Base-by-base conservation (phyloP, 2,888 invertebrate species). In the Tetanocera ferruginea region DNA sequence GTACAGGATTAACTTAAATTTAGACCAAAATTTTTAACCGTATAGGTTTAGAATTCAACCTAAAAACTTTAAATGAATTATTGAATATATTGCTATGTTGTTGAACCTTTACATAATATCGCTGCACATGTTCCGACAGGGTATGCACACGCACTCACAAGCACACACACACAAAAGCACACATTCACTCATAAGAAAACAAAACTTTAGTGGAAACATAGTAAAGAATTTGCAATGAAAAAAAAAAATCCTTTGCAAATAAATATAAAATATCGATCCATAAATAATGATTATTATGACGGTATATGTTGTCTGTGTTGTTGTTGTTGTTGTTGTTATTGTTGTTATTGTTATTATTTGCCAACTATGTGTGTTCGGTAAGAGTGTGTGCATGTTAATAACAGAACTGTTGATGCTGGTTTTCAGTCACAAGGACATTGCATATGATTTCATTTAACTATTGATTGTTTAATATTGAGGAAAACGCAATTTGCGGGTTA, bases 261-360 rank as follows among this genome's bases (percentile, higher is more conserved):
- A 79, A 81, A 81, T 82, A 76, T 75, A 67, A 81, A 76, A 80
- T 83, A 83, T 84, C 83, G 83, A 85, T 79, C 78, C 76, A 62
- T 49, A 80, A 75, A 79, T 77, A 80, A 79, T 82, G 79, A 80
- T 81, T 81, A 80, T 72, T 71, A 72, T 72, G 57, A 73, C 23
- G 70, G 64, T 73, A 43, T 43, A 25, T 31, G 55, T 19, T 72
- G 31, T 55, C 55, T 71, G 66, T 73, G n/a, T n/a, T 31, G 37
- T 62, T 79, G 74, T 67, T 71, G 66, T 74, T 60, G 25, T 34
- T 76, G 69, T 25, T 60, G 31, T 19, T 49, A 37, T 75, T 72
- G 31, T 71, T 76, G 34, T 52, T 23, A 5, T 34, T 72, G 43
- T 72, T 60, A 25, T 71, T 31, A 34, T 43, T 67, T 43, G 14